phyloP scores from a whole-genome alignment of 2,113 vertebrate species.

The Lepus americanus region DNA sequence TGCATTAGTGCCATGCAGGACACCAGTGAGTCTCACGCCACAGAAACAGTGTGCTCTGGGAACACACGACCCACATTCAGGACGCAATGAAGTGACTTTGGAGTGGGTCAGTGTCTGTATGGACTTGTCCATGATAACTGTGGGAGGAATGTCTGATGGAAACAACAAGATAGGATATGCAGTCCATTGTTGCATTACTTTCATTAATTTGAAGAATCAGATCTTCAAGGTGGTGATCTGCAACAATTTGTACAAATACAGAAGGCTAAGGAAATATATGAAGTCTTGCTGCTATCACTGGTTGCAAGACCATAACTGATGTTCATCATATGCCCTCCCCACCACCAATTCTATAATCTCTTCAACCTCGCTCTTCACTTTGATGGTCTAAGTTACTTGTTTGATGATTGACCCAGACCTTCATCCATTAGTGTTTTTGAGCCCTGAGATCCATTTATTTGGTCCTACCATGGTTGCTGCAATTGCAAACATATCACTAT shows the following conservation, averaged over 20 bases:
- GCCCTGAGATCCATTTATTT: background rate
- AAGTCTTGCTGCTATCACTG: background rate
- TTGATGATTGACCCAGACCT: background rate
- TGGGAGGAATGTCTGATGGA: background rate
- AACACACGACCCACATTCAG: background rate
- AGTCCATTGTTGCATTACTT: background rate
- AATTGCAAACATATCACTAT: background rate
- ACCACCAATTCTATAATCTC: background rate
- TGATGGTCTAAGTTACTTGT: background rate
- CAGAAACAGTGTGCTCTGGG: background rate
- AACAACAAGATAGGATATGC: background rate
- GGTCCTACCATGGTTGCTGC: background rate
- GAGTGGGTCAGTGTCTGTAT: background rate
- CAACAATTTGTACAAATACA: background rate
- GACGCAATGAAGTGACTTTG: background rate
- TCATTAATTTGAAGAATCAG: background rate
- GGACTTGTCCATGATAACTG: background rate
- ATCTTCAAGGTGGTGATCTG: background rate
- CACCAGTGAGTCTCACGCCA: background rate
- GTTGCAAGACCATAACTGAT: background rate
- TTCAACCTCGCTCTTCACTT: background rate
- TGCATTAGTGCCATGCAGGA: background rate
- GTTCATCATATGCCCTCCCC: background rate
- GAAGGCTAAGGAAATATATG: background rate
- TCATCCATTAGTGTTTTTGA: background rate